phyloP scores from a whole-genome alignment of 2,888 invertebrate genomes.

The Arge pagana region DNA sequence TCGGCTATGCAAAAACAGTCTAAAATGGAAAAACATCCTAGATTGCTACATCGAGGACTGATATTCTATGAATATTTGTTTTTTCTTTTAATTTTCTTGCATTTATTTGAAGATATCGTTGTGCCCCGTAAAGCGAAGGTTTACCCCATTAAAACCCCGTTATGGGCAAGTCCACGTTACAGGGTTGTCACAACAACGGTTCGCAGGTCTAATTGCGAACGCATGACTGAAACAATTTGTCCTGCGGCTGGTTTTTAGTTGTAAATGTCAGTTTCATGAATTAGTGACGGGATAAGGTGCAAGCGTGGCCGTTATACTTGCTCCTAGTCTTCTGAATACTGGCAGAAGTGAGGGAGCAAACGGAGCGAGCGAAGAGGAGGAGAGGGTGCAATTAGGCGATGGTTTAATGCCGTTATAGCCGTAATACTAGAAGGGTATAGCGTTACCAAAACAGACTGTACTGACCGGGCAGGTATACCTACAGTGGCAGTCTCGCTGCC shows the following conservation, averaged over 20 bases:
- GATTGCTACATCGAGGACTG: no score
- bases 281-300: conserved; percentile 16
- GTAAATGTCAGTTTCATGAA: conserved; percentile 23
- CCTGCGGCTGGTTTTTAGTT: conserved; percentile 20
- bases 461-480: conserved; percentile 19
- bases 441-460: conserved; percentile 48
- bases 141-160: conserved; percentile 17
- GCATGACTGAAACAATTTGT: conserved; percentile 28
- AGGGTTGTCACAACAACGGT: conserved; percentile 17
- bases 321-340: neutral
- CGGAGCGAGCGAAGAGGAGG: conserved; percentile 12
- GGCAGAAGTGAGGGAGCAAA: neutral
- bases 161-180: conserved; percentile 15
- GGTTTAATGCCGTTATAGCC: conserved; percentile 39
- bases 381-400: conserved; percentile 44
- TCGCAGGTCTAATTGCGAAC: conserved; percentile 14
- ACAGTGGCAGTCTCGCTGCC: neutral
- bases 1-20: no score
- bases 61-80: no score
- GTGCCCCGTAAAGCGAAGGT: neutral
- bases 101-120: no score
- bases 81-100: no score
- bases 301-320: neutral
- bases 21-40: no score
- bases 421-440: conserved; percentile 52